These are phyloP conservation scores for Harpagoxenus sublaevis DNA, from an alignment of 2,888 invertebrate species.

Conservation along the genomic window DNA sequence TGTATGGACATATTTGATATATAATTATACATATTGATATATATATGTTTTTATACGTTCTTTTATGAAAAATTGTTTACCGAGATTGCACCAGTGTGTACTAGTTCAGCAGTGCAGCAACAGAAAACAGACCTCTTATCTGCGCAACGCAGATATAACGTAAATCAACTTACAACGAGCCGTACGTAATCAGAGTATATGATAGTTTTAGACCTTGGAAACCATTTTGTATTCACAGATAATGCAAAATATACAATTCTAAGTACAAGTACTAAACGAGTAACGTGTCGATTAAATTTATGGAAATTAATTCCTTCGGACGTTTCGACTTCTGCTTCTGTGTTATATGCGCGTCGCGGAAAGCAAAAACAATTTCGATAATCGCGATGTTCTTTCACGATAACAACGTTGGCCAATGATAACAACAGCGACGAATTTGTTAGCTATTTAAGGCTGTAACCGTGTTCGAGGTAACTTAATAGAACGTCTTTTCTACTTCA, in stretches of 20 bases:
- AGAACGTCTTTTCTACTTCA: conserved; percentile 8
- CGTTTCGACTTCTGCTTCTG: background rate
- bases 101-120: too few species aligned
- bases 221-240: background rate
- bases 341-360: background rate
- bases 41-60: too few species aligned
- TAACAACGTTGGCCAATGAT: background rate
- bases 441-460: background rate
- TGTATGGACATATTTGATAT: too few species aligned
- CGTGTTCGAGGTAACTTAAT: background rate
- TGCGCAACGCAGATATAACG: background rate
- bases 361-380: background rate
- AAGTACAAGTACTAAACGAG: background rate
- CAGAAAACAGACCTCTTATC: background rate
- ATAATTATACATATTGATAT: too few species aligned
- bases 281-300: background rate
- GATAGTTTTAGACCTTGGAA: background rate
- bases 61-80: too few species aligned
- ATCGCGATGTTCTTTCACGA: background rate
- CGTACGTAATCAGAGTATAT: background rate
- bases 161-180: conserved; percentile 1
- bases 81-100: too few species aligned
- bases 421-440: background rate
- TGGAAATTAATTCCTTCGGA: background rate
- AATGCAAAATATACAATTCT: background rate